phyloP scores from a whole-genome alignment of 1,140 invertebrate species.

The Acromyrmex charruanus region DNA sequence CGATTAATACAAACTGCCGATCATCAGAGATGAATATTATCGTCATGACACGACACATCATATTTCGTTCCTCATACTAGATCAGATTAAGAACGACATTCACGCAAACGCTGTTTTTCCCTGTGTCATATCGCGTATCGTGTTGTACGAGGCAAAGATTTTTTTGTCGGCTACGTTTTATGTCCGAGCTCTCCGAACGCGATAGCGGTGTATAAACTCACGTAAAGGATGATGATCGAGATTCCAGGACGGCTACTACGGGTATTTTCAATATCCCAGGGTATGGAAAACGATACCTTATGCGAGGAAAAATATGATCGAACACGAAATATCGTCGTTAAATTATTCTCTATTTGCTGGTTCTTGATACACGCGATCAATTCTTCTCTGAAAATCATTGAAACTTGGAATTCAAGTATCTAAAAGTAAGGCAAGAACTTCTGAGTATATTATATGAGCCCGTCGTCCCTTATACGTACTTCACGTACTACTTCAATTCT shows the following conservation, averaged over 20 bases:
- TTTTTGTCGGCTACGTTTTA: not conserved
- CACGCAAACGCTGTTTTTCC: constrained; percentile 10
- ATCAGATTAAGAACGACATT: constrained; percentile 34
- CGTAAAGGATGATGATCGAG: not conserved
- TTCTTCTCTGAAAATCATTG: not conserved
- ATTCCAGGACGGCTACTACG: not conserved
- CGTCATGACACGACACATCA: not conserved
- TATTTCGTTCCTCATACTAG: constrained; percentile 19
- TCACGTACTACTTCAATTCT: constrained; percentile 17
- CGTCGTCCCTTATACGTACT: not conserved
- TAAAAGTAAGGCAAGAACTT: constrained; percentile 12
- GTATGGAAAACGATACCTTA: not conserved
- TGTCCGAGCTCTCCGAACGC: not conserved
- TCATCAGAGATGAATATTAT: constrained; percentile 2
- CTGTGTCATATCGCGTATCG: not conserved
- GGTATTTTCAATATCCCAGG: not conserved
- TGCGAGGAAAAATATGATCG: not conserved
- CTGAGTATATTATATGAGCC: not conserved
- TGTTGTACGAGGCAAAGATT: not conserved
- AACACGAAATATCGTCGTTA: constrained; percentile 7
- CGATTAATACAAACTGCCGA: not conserved
- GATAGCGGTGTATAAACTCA: not conserved
- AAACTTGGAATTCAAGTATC: not conserved
- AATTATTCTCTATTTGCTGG: constrained; percentile 16
- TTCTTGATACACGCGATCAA: constrained; percentile 25